A percentile compares a stretch with the other conserved stretches of the same genome.
Evolutionary conservation across 2,797 vertebrate species (phyloP).

Genomic region (Myiotriccus ornatus): DNA sequence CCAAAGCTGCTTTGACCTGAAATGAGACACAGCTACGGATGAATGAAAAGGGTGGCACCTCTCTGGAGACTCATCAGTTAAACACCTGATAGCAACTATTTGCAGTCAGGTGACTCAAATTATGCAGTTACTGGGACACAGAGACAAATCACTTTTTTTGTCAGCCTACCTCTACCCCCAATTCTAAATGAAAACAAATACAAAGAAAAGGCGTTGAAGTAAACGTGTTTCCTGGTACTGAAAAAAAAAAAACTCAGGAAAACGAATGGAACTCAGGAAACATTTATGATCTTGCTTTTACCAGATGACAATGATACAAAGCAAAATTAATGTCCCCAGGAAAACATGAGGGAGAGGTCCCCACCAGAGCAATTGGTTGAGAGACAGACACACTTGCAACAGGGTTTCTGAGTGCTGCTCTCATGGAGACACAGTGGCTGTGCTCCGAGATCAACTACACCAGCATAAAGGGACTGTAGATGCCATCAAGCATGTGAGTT

Average conservation of each 20-base stretch:
- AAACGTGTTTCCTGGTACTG: neutral
- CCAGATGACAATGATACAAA: neutral
- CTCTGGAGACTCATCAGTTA: neutral
- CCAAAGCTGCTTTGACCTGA: conserved; percentile 87
- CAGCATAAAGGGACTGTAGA: neutral
- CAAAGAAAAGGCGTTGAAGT: neutral
- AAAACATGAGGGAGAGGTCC: neutral
- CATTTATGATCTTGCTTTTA: neutral
- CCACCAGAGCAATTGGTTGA: neutral
- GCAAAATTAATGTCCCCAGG: neutral
- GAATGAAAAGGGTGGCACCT: neutral
- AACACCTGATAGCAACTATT: neutral
- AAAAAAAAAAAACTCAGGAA: neutral
- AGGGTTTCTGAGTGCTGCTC: neutral
- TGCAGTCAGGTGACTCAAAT: neutral
- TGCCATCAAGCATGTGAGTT: neutral
- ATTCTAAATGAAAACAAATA: neutral
- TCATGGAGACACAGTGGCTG: neutral
- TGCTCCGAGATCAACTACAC: neutral
- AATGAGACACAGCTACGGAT: neutral
- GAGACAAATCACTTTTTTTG: neutral
- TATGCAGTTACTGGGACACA: neutral
- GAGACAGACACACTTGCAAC: neutral
- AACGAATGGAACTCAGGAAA: neutral
- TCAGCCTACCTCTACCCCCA: neutral